Conservation (phyloP, 1,140 invertebrate genomes). For the Aphelenchoides fujianensis region DNA sequence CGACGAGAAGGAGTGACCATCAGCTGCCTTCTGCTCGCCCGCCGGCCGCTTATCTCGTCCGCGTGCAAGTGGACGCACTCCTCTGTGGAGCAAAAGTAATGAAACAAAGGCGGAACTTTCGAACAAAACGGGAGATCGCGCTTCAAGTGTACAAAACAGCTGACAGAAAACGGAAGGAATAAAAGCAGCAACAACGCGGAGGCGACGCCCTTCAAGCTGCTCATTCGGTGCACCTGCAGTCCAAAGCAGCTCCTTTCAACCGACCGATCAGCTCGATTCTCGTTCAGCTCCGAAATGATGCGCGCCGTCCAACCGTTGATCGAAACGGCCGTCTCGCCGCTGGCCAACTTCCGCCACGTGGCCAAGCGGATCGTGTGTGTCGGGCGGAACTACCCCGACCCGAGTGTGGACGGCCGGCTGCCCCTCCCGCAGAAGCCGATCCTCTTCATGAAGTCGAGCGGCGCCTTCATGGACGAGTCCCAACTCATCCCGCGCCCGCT, state of each 20-base stretch:
- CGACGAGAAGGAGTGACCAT: background rate
- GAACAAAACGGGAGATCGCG: no score
- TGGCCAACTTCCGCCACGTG: constrained; percentile 44
- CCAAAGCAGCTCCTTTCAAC: no score
- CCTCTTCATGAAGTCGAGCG: constrained; percentile 71
- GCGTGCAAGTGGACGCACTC: background rate
- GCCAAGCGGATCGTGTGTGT: constrained; percentile 68
- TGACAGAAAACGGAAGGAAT: no score
- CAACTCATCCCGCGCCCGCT: background rate
- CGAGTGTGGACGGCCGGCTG: constrained; percentile 68
- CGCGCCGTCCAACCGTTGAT: background rate
- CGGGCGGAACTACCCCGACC: constrained; percentile 68
- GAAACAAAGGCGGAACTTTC: background rate
- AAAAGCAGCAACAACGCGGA: background rate
- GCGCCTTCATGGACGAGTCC: background rate
- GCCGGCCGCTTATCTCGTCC: background rate
- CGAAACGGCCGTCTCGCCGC: background rate
- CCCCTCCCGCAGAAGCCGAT: constrained; percentile 69
- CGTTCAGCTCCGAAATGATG: constrained; percentile 8
- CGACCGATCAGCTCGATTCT: no score
- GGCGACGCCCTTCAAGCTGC: background rate
- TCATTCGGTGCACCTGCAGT: no score
- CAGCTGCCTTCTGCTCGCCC: background rate
- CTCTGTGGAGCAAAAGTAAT: background rate
- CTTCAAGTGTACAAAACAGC: no score